These are phyloP conservation scores for Trichogramma evanescens DNA, from an alignment of 2,888 invertebrate species.

Conservation along the genomic window DNA sequence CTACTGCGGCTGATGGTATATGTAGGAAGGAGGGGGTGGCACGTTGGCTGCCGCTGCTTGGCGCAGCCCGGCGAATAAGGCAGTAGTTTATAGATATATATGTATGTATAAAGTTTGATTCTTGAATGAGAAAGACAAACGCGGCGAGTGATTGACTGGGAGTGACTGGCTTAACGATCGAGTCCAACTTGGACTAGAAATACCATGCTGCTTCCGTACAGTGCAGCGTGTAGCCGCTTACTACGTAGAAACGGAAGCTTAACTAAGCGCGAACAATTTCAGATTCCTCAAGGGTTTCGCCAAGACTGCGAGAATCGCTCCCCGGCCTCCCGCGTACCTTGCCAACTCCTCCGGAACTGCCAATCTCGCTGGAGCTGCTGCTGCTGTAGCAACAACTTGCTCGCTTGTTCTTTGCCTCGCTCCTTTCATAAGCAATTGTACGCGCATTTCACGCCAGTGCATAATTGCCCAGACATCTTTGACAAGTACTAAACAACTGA, in stretches of 20 bases:
- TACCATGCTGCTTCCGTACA: background rate
- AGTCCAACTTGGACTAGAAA: constrained; percentile 14
- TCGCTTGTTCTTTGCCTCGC: too few relatives aligned
- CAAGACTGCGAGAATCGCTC: constrained; percentile 18
- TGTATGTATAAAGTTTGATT: too few relatives aligned
- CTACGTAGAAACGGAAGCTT: constrained; percentile 1
- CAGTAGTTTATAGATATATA: too few relatives aligned
- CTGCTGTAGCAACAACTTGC: background rate
- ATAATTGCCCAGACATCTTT: too few relatives aligned
- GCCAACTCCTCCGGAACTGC: background rate
- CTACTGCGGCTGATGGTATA: too few relatives aligned
- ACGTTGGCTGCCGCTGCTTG: too few relatives aligned
- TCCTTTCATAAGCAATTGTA: too few relatives aligned
- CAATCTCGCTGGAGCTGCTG: constrained; percentile 5
- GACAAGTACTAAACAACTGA: too few relatives aligned
- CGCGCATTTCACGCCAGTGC: too few relatives aligned
- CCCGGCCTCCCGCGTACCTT: constrained; percentile 4
- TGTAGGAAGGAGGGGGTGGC: too few relatives aligned
- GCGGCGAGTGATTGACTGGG: constrained; percentile 16
- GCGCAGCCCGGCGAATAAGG: too few relatives aligned
- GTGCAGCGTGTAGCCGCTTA: background rate
- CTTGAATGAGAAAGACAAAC: constrained; percentile 5
- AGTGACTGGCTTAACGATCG: background rate
- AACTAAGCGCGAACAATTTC: constrained; percentile 27
- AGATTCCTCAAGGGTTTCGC: constrained; percentile 13